Base-by-base conservation (phyloP, 2,797 vertebrate genomes). In the Chromobotia macracanthus region DNA sequence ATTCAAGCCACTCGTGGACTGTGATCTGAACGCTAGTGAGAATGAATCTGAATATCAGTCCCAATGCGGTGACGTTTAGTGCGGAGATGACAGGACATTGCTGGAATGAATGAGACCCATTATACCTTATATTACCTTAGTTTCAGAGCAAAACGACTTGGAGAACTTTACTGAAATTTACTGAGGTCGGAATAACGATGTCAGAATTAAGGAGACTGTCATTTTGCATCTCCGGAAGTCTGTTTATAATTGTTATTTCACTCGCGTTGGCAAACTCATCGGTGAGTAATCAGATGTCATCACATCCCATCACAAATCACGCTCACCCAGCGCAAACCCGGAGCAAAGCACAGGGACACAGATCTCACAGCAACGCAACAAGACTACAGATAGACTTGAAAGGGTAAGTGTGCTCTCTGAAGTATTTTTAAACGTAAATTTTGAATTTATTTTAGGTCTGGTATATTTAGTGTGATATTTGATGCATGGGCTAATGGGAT, bases 351-450 rank as follows among this genome's bases (percentile, higher is more conserved):
- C 77, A 72, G 21, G 72, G 18, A 72, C 31, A 68, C 25, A 55
- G 65, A 65, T 3, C 41, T 18, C 72, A 69, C 6, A 56, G 1
- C 25, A 65, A 44, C 61, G 44, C 58, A 1, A 77, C 74, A 6
- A 53, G 11, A 23, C 8, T 18, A 55, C 48, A 64, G 31, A 48
- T 75, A 4, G 76, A 79, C 28, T 11, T 82, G n/a, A 79, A 31
- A 5, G 81, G 81, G 76, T 82, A 31, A 75, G 81, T 65, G 55
- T 44, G 3, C 56, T 19, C n/a, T 69, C 18, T 56, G 0, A 48
- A 12, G 21, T 56, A 31, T 41, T n/a, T 16, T 9, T 15, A 1
- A 23, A 35, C 16, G 10, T 58, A 21, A 16, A n/a, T 51, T 5
- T 16, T 51, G 16, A 51, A 7, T 51, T 51, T 18, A n/a, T 16